A percentile compares a stretch with the other conserved stretches of the same genome.
These are phyloP conservation scores for Mamestra brassicae DNA, from an alignment of 2,888 invertebrate genomes.

Conservation along the genomic window DNA sequence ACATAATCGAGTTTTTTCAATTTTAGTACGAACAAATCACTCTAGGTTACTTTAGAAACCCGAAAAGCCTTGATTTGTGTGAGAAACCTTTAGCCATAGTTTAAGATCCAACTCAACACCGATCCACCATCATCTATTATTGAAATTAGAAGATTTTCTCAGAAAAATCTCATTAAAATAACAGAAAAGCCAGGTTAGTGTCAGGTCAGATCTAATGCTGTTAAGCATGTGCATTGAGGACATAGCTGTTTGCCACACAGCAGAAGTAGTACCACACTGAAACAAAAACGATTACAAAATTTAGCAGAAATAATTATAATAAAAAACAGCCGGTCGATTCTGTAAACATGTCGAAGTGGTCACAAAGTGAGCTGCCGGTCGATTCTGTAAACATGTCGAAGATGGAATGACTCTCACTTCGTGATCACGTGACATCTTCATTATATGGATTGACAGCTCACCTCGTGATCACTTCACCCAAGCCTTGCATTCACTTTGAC, in stretches of 20 bases:
- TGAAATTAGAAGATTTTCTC: not conserved
- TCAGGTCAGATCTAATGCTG: not conserved
- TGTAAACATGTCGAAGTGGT: too few species aligned
- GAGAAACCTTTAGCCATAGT: not conserved
- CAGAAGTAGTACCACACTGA: slow-evolving; percentile 80
- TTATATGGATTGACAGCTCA: too few species aligned
- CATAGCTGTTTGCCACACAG: slow-evolving; percentile 74
- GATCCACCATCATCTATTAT: not conserved
- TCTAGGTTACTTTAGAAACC: not conserved
- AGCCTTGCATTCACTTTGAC: too few species aligned
- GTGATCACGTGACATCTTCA: too few species aligned
- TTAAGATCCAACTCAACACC: slow-evolving; percentile 14
- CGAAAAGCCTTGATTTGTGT: slow-evolving; percentile 1
- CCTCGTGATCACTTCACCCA: too few species aligned
- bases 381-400: too few species aligned
- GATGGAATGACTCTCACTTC: too few species aligned
- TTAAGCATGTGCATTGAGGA: slow-evolving; percentile 52
- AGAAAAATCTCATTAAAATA: not conserved
- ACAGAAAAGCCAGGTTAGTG: not conserved
- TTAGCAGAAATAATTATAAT: too few species aligned
- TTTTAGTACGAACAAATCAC: not conserved
- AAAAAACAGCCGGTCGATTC: too few species aligned
- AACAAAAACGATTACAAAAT: slow-evolving; percentile 52
- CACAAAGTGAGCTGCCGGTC: too few species aligned
- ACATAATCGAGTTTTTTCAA: not conserved